These are phyloP conservation scores for Dendroctonus valens DNA, from an alignment of 1,140 invertebrate genomes.

Conservation along the genomic window DNA sequence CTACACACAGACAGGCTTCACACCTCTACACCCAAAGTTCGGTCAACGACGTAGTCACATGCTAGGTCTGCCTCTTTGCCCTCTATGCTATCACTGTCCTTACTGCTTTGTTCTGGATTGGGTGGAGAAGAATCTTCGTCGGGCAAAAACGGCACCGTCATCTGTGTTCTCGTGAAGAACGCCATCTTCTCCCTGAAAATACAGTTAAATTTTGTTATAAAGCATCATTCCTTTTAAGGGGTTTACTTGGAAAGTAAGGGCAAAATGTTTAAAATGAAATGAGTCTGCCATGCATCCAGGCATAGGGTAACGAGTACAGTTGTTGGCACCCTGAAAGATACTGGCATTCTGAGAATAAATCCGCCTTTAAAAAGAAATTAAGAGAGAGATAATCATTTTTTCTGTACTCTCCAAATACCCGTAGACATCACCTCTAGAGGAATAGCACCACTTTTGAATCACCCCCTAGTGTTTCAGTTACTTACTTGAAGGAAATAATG, in stretches of 20 bases:
- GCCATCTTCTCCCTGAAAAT: conserved; percentile 88
- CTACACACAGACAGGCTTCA: conserved; percentile 45
- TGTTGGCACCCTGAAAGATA: too few species aligned
- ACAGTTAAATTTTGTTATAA: not conserved
- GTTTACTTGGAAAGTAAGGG: not conserved
- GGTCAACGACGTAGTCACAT: conserved; percentile 68
- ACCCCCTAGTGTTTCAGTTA: conserved; percentile 38
- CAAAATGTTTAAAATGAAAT: too few species aligned
- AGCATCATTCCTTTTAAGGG: not conserved
- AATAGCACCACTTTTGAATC: not conserved
- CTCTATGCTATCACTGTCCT: not conserved
- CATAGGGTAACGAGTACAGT: not conserved
- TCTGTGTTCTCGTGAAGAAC: conserved; percentile 82
- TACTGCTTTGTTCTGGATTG: conserved; percentile 8
- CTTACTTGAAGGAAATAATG: conserved; percentile 90
- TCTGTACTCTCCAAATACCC: not conserved
- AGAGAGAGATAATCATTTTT: not conserved
- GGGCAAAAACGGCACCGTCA: conserved; percentile 74
- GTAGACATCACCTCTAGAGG: too few species aligned
- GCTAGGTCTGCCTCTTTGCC: not conserved
- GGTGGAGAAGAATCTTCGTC: conserved; percentile 57
- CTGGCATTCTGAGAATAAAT: too few species aligned
- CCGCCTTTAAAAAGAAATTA: not conserved
- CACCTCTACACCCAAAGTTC: conserved; percentile 67
- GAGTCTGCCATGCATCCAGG: too few species aligned